A percentile compares a stretch with the other conserved stretches of the same genome.
Evolutionary conservation across 2,113 vertebrate genomes (phyloP).

Genomic region (Burhinus oedicnemus): DNA sequence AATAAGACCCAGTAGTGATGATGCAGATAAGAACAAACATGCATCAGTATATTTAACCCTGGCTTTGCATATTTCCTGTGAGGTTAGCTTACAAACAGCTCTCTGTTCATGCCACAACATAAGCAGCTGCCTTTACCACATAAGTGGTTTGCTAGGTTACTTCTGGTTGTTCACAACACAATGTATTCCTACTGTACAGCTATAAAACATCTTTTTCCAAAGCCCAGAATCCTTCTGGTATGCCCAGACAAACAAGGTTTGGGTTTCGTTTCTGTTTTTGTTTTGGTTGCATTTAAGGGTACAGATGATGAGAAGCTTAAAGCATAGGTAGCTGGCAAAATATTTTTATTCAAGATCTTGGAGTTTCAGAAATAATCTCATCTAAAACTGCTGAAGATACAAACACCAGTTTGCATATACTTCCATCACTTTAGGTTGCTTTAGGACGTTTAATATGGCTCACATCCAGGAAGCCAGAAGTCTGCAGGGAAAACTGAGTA

Average conservation of each 20-base stretch:
- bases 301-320: neutral
- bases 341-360: neutral
- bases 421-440: neutral
- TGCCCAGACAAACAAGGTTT: neutral
- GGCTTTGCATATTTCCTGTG: neutral
- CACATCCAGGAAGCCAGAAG: neutral
- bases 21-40: neutral
- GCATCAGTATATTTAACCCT: neutral
- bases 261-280: neutral
- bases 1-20: neutral
- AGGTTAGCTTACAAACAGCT: neutral
- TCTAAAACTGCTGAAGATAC: neutral
- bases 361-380: neutral
- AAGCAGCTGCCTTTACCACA: neutral
- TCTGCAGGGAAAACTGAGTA: neutral
- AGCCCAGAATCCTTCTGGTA: neutral
- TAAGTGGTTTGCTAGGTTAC: neutral
- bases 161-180: neutral
- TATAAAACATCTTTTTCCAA: neutral
- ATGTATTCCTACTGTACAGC: neutral
- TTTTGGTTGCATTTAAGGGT: neutral
- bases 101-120: neutral
- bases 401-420: neutral
- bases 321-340: neutral
- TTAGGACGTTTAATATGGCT: slow-evolving; percentile 24